phyloP scores from a whole-genome alignment of 2,888 invertebrate species.

The Lymantria dispar region DNA sequence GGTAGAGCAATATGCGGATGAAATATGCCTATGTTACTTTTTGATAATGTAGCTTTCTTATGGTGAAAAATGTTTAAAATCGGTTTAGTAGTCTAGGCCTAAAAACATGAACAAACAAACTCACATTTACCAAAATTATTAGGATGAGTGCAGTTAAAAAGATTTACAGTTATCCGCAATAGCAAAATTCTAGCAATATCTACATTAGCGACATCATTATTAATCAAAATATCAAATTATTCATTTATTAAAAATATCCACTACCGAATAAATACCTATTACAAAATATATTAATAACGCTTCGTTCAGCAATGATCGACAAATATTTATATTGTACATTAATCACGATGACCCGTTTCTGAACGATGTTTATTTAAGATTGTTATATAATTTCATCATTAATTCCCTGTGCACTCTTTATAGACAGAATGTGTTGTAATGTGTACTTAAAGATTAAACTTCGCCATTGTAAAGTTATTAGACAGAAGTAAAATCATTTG shows the following conservation, averaged over 20 bases:
- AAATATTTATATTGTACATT: neutral
- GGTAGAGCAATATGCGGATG: no score
- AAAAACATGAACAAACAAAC: no score
- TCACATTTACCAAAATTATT: no score
- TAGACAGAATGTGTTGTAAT: conserved; percentile 7
- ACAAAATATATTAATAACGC: neutral
- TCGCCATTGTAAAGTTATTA: conserved; percentile 1
- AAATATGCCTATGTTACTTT: no score
- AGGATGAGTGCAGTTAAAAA: no score
- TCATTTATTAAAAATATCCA: neutral
- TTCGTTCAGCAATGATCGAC: neutral
- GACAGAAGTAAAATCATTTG: conserved; percentile 1
- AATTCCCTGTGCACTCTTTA: conserved; percentile 6
- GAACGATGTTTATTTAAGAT: conserved; percentile 7
- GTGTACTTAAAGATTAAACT: conserved; percentile 1
- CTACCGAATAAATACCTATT: neutral
- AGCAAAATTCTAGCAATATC: no score
- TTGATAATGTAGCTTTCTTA: no score
- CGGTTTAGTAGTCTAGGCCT: no score
- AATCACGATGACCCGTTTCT: conserved; percentile 6
- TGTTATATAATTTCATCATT: conserved; percentile 11
- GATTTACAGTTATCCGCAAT: no score
- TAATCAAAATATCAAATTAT: no score
- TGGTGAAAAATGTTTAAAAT: no score
- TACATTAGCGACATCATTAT: no score